Base-by-base conservation (phyloP, 92 coral and sea anemone genomes). In the Pocillopora grandis region DNA sequence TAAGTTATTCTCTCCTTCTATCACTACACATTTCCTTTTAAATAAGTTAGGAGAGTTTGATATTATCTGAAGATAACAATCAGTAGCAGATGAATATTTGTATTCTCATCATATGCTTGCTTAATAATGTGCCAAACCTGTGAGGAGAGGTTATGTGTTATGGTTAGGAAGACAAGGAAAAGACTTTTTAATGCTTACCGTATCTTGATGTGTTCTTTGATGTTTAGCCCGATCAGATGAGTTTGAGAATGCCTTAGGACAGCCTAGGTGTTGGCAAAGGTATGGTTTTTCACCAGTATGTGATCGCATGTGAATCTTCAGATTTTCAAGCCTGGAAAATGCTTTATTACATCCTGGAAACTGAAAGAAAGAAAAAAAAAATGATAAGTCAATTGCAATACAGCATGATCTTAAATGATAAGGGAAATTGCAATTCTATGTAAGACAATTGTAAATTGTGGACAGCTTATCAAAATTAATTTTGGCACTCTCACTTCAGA, bases 241-340 rank as follows among this genome's bases (percentile, higher is more conserved):
- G 78, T 97, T 97, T 21, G 98, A 94, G 76, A 97, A 97, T 13
- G 99, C 98, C 74, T 97, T 97, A 10, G 98, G 99, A 73, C 99
- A 97, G 49, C 95, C 96, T 10, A 94, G 92, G 66, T 89, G 93
- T 64, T 95, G 98, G 58, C 99, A 97, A n/a, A 94, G 82, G 62
- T 97, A 97, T 4, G 99, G 99, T 66, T 97, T 97, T 80, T 97
- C 99, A 20, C 99, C 99, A 36, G 99, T 97, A 72, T 97, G 99
- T 10, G 99, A 97, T 21, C 99, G 83, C 98, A 97, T 91, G 87
- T 97, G 99, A 56, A 97, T 97, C 79, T 97, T 97, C 66, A 97
- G 87, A 70, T 97, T 97, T 76, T 97, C 99, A 23, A 97, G 83
- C 79, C 99, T 90, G 59, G 99, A 97, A 75, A 97, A 97, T 21